Evolutionary conservation across 2,888 invertebrate genomes (phyloP).

Genomic region (Holacanthella duospinosa): DNA sequence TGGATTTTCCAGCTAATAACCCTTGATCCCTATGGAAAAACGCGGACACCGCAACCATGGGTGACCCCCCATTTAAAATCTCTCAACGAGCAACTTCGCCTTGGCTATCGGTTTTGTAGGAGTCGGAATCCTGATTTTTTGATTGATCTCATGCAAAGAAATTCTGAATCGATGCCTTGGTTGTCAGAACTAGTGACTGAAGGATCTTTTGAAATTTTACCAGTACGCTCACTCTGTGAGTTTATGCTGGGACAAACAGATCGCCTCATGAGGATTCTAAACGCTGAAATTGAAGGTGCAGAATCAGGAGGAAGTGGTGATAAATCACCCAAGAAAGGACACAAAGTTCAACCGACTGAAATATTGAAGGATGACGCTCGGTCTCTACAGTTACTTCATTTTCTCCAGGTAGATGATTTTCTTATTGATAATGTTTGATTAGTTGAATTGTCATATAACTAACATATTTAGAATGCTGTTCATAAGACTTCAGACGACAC

Average conservation of each 20-base stretch:
- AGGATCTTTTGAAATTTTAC: conserved; percentile 59
- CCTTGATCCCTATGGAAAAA: conserved; percentile 72
- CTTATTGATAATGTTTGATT: too few relatives aligned
- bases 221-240: conserved; percentile 95
- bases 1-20: conserved; percentile 54
- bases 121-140: conserved; percentile 84
- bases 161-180: conserved; percentile 94
- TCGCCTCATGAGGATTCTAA: conserved; percentile 21
- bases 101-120: conserved; percentile 79
- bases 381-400: conserved; percentile 54
- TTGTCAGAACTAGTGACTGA: conserved; percentile 86
- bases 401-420: conserved; percentile 50
- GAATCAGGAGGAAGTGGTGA: conserved; percentile 40
- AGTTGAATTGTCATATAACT: too few relatives aligned
- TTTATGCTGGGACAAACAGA: conserved; percentile 57
- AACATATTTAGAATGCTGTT: conserved; percentile 22
- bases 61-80: conserved; percentile 69
- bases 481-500: conserved; percentile 23
- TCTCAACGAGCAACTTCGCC: conserved; percentile 63
- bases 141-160: conserved; percentile 79
- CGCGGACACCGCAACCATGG: conserved; percentile 64
- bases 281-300: background rate
- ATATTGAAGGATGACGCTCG: conserved; percentile 27
- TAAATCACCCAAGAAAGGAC: conserved; percentile 45
- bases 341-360: conserved; percentile 43